Evolutionary conservation across 2,113 vertebrate species (phyloP), one percentile per base, ranked within the genome.

Genomic region (Origma solitaria): DNA sequence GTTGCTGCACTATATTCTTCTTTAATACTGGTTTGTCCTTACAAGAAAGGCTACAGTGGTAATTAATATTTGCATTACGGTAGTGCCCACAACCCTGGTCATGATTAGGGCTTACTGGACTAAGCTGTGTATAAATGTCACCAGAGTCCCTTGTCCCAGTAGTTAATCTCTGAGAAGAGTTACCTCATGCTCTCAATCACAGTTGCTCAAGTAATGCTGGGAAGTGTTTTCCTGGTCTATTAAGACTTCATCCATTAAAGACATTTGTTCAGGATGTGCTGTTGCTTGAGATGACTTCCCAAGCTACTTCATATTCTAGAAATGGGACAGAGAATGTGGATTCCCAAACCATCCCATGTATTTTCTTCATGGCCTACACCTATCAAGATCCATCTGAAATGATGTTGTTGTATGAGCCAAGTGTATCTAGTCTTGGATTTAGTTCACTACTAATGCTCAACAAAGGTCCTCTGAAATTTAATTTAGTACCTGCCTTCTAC

Each of bases 51-150:
- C 62, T 85, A 50, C 31, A 69, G 8, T 30, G 31, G 24, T 80
- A 89, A 92, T 83, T 69, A 70, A 51, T 89, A 82, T 93, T 91
- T 91, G 61, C 58, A 76, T 71, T 88, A 87, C 20, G 30, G 54
- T 25, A 77, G 40, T 28, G 33, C 47, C 75, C 49, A 81, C n/a
- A 64, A 24, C 37, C 6, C 16, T 31, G 20, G 38, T 45, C 54
- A 54, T 18, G 47, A 92, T 82, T 51, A 82, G 40, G 60, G 45
- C 66, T 90, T 93, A 96, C 56, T 77, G 49, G 65, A 71, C 69
- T 87, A 95, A 96, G 82, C 68, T 88, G 64, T 83, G 37, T 82
- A 81, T 56, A 93, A 94, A 93, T 73, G 75, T 86, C 91, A 95
- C 27, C 50, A 45, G 42, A 83, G 79, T 76, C 69, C 15, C 44